Conservation (phyloP, 1,140 invertebrate species). For the Ceratosolen solmsi region DNA sequence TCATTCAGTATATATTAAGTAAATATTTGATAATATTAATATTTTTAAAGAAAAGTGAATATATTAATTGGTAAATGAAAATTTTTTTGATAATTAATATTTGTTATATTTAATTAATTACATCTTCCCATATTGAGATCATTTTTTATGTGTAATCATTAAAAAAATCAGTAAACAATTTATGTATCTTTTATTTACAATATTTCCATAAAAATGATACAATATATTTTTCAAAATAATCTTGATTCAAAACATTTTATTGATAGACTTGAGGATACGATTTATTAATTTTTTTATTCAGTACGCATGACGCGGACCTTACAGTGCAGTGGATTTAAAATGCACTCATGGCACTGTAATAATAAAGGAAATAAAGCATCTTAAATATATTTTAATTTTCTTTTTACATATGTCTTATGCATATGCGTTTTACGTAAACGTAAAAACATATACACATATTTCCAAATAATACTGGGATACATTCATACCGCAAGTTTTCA, state of each 20-base stretch:
- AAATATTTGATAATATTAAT: too few species aligned
- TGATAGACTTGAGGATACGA: constrained; percentile 51
- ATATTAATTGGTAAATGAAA: too few species aligned
- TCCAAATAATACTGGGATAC: constrained; percentile 51
- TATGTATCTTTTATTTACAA: constrained; percentile 47
- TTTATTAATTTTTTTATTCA: constrained; percentile 43
- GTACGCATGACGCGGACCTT: constrained; percentile 46
- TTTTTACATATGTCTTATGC: constrained; percentile 39
- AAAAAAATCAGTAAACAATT: constrained; percentile 38
- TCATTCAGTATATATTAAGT: too few species aligned
- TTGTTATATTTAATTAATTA: too few species aligned
- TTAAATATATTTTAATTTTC: constrained; percentile 24
- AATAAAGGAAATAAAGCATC: constrained; percentile 49
- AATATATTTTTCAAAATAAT: constrained; percentile 33
- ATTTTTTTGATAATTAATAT: too few species aligned
- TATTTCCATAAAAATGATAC: constrained; percentile 46
- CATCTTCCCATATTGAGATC: too few species aligned
- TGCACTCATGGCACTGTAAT: constrained; percentile 9
- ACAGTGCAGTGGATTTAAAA: constrained; percentile 31
- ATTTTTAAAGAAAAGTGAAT: too few species aligned
- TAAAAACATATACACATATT: constrained; percentile 57
- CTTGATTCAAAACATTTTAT: constrained; percentile 51
- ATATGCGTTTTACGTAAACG: constrained; percentile 53
- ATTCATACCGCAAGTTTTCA: constrained; percentile 35
- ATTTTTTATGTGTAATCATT: too few species aligned